Percentiles rank a stretch among this genome's conserved stretches.
These are phyloP conservation scores for Spizaetus ornatus DNA, from an alignment of 2,113 vertebrate species.

Conservation along the genomic window DNA sequence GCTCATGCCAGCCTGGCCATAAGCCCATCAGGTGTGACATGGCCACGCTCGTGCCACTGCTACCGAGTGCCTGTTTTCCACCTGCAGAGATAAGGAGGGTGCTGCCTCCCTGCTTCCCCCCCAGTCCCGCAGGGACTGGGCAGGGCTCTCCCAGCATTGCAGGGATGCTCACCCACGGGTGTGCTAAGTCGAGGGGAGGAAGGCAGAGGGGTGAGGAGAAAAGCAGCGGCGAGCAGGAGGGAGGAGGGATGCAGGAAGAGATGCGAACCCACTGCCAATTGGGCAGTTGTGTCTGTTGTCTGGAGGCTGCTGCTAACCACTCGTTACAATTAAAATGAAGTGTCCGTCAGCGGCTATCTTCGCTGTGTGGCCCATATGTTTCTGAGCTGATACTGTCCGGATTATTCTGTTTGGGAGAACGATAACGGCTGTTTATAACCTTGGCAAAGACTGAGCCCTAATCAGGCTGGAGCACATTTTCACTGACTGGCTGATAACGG, in stretches of 20 bases:
- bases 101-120: rapidly evolving
- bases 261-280: slow-evolving; percentile 59
- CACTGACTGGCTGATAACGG: slow-evolving; percentile 91
- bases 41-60: rapidly evolving
- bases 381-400: slow-evolving; percentile 94
- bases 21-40: neutral
- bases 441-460: slow-evolving; percentile 96
- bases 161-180: neutral
- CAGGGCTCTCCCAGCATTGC: neutral
- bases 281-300: slow-evolving; percentile 72
- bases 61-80: rapidly evolving
- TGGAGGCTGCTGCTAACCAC: slow-evolving; percentile 79
- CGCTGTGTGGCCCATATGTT: slow-evolving; percentile 98
- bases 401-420: slow-evolving; percentile 94
- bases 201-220: neutral
- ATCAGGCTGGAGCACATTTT: slow-evolving; percentile 99
- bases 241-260: slow-evolving; percentile 22
- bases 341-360: slow-evolving; percentile 94
- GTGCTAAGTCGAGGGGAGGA: neutral
- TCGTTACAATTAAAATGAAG: slow-evolving; percentile 96
- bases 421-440: slow-evolving; percentile 99
- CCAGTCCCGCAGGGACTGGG: rapidly evolving
- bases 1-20: rapidly evolving
- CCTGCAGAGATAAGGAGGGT: neutral
- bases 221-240: rapidly evolving